Base-by-base conservation (phyloP, 2,113 vertebrate genomes). In the Pitta sordida region DNA sequence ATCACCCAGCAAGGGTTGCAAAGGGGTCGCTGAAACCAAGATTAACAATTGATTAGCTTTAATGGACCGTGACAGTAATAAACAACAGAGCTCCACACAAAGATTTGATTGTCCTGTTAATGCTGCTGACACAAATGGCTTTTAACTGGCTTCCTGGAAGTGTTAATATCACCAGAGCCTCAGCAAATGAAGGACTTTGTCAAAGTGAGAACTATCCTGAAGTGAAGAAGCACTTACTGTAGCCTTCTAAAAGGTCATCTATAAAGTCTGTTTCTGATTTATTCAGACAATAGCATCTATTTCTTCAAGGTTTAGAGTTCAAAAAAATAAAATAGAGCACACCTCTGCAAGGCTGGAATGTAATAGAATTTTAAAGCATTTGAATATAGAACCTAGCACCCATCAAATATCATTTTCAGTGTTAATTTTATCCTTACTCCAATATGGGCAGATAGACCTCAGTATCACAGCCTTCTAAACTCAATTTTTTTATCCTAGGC, bases 11-110 rank as follows among this genome's bases (percentile, higher is more conserved):
- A 96, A 96, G 89, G 97, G 97, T 97, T 97, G 90, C 93, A 79
- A 67, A 97, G 95, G 96, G 98, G 97, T 98, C 96, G 83, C 88
- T 27, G 55, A 89, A 97, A 96, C 95, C 96, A 81, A 97, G 97
- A 98, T 98, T 98, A 98, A 97, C 97, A 98, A 98, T 97, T 98
- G 98, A 98, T 98, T 98, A 97, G 96, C 96, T 96, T 97, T 98
- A 98, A 98, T 98, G 98, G 97, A 95, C 96, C 96, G 4, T 97
- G 96, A 83, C 87, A 92, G 97, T 96, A 97, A 97, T 97, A 96
- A 98, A 98, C 96, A 96, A 93, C 95, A 65, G 90, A 97, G 94
- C 74, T 93, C 22, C 95, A 93, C 95, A 55, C 95, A 95, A 95
- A 97, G 83, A 94, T 96, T 97, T 96, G 97, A 97, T 96, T 97